Conservation (phyloP, 64 coral and sea anemone species). For the Porites australiensis region DNA sequence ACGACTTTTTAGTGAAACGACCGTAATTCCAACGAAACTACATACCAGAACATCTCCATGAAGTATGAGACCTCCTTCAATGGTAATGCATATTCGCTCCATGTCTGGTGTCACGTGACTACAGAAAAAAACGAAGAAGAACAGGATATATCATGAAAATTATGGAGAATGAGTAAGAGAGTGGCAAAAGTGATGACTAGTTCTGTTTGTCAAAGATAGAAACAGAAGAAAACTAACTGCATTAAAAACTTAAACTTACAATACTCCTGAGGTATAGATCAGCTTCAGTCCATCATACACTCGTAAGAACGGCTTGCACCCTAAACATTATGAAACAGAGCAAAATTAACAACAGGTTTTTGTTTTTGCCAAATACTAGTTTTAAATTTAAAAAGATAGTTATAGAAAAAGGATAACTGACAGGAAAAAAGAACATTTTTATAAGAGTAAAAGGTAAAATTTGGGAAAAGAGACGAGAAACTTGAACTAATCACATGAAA, state of each 20-base stretch:
- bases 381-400: too few relatives aligned
- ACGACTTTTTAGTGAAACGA: too few relatives aligned
- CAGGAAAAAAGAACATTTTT: too few relatives aligned
- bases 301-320: constrained; percentile 92
- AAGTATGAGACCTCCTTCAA: constrained; percentile 87
- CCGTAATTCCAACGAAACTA: not conserved
- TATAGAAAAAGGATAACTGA: too few relatives aligned
- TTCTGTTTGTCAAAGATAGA: too few relatives aligned
- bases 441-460: too few relatives aligned
- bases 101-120: constrained; percentile 89
- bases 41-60: constrained; percentile 90
- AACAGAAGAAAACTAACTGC: too few relatives aligned
- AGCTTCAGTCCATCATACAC: constrained; percentile 90
- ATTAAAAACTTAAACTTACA: constrained; percentile 72
- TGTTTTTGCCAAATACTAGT: not conserved
- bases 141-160: too few relatives aligned
- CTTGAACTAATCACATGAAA: not conserved
- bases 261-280: constrained; percentile 91
- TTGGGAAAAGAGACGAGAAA: too few relatives aligned
- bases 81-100: constrained; percentile 89
- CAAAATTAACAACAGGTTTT: not conserved
- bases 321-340: constrained; percentile 33
- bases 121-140: not conserved
- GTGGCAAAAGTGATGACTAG: too few relatives aligned
- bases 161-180: too few relatives aligned